Evolutionary conservation across 64 coral and sea anemone species (phyloP).

Genomic region (Trachythela sp.): DNA sequence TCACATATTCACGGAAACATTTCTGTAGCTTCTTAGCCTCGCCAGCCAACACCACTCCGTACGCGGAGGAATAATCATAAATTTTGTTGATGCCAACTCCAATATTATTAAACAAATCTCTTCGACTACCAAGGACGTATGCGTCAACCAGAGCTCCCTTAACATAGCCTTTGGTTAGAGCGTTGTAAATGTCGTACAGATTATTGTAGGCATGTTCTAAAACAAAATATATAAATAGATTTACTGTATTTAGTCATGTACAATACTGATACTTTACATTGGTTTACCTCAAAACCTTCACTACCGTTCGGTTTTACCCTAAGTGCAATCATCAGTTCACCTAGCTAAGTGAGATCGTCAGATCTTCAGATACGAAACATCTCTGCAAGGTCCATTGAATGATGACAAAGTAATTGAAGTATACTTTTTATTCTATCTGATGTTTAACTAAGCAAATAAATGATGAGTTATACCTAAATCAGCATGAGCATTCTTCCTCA

Average conservation of each 20-base stretch:
- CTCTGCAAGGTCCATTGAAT: too few relatives aligned
- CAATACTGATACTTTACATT: too few relatives aligned
- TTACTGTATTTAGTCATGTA: too few relatives aligned
- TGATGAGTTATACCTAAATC: slow-evolving; percentile 24
- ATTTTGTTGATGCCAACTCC: slow-evolving; percentile 59
- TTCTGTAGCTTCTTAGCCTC: slow-evolving; percentile 67
- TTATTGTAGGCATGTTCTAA: slow-evolving; percentile 42
- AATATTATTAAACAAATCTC: slow-evolving; percentile 57
- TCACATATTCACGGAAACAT: slow-evolving; percentile 75
- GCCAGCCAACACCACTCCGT: slow-evolving; percentile 83
- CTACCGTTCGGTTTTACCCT: too few relatives aligned
- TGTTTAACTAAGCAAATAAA: too few relatives aligned
- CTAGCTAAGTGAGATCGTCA: not conserved
- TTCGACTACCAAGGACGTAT: slow-evolving; percentile 62
- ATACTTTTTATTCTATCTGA: too few relatives aligned
- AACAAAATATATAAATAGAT: not conserved
- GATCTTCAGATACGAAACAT: too few relatives aligned
- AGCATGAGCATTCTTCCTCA: slow-evolving; percentile 68
- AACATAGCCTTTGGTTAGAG: slow-evolving; percentile 52
- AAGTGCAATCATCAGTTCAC: not conserved
- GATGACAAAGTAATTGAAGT: too few relatives aligned
- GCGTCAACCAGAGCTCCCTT: slow-evolving; percentile 76
- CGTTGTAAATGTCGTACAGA: slow-evolving; percentile 57
- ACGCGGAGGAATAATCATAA: slow-evolving; percentile 58
- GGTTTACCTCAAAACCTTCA: too few relatives aligned